Conservation (phyloP, 2,888 invertebrate genomes). For the Yponomeuta cagnagella region DNA sequence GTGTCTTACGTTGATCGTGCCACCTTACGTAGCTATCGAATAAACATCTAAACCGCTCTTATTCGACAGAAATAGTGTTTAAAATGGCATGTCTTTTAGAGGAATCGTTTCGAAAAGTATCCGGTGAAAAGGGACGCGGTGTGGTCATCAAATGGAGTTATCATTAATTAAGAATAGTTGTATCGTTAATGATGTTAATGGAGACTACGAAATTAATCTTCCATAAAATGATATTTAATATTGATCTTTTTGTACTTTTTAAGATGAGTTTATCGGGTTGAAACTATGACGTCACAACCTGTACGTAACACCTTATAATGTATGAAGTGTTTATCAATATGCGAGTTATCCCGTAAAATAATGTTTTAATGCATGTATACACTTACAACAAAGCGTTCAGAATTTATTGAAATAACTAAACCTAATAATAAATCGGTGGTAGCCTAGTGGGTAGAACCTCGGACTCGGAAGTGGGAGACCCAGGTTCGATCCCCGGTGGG, state of each 20-base stretch:
- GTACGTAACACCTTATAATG: no score
- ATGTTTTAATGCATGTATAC: no score
- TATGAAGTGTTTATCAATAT: no score
- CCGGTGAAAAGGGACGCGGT: neutral
- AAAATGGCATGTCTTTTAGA: neutral
- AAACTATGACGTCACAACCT: no score
- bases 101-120: neutral
- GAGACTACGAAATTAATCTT: conserved; percentile 14
- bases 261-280: neutral
- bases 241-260: neutral
- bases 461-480: no score
- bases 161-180: conserved; percentile 51
- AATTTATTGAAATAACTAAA: no score
- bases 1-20: conserved; percentile 15
- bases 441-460: no score
- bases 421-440: no score
- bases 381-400: no score
- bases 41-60: neutral
- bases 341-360: no score
- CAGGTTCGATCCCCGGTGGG: no score
- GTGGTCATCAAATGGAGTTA: conserved; percentile 16
- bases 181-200: conserved; percentile 41
- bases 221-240: neutral
- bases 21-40: neutral
- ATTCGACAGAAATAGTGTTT: neutral